Percentiles rank a stretch among this genome's conserved stretches.
These are phyloP conservation scores for Xestia xanthographa DNA, from an alignment of 2,888 invertebrate species.

Conservation along the genomic window DNA sequence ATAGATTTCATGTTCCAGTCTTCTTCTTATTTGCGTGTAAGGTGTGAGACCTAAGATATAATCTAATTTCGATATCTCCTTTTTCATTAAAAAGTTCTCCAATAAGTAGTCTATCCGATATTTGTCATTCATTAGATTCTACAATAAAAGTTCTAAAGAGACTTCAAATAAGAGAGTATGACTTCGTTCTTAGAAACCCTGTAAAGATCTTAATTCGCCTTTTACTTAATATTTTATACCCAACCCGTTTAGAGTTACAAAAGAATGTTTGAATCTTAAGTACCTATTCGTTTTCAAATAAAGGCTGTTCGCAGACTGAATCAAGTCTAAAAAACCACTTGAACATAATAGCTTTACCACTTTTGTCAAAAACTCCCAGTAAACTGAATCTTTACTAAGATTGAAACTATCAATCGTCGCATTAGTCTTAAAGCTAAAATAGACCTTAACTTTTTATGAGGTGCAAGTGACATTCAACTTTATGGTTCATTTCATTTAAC, in stretches of 20 bases:
- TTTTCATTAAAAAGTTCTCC: constrained; percentile 24
- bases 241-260: neutral
- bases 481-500: neutral
- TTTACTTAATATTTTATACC: neutral
- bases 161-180: neutral
- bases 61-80: neutral
- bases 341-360: neutral
- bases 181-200: neutral
- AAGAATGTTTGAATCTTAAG: neutral
- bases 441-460: neutral
- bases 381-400: neutral
- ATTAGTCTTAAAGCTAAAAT: neutral
- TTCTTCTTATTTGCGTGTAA: neutral
- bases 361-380: neutral
- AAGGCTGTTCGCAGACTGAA: neutral
- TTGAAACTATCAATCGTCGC: neutral
- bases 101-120: neutral
- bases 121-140: neutral
- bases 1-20: neutral
- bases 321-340: neutral
- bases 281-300: neutral
- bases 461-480: neutral
- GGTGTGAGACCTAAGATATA: too few relatives aligned
- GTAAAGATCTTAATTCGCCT: neutral
- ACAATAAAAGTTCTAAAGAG: neutral